Conservation (phyloP, 2,113 vertebrate species). For the Tylochromis polylepis region DNA sequence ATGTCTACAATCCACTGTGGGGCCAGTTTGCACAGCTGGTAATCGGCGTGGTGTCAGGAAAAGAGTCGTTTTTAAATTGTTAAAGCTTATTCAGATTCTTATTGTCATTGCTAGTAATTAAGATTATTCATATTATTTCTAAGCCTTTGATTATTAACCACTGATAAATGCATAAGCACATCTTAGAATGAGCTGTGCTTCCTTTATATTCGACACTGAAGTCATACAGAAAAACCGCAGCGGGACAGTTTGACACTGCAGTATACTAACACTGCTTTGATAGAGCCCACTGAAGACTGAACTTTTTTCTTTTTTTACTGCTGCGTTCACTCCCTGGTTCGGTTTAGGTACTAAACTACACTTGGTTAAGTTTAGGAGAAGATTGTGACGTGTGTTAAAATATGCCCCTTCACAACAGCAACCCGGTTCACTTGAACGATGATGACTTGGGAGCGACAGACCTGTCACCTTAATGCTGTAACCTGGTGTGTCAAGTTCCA, state of each 20-base stretch:
- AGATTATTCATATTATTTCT: not conserved
- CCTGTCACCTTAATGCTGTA: not conserved
- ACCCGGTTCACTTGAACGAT: not conserved
- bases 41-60: not conserved
- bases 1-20: not conserved
- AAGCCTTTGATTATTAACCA: not conserved
- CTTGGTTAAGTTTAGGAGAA: not conserved
- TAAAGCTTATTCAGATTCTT: not conserved
- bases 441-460: not conserved
- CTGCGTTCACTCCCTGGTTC: not conserved
- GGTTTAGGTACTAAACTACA: not conserved
- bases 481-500: not conserved
- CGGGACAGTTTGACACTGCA: not conserved
- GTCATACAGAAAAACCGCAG: not conserved
- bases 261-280: rapidly evolving
- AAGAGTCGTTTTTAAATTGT: not conserved
- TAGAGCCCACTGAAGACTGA: not conserved
- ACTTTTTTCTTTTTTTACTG: not conserved
- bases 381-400: rapidly evolving
- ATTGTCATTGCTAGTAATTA: not conserved
- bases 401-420: not conserved
- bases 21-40: not conserved
- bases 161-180: not conserved
- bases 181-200: not conserved
- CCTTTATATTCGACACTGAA: not conserved